Base-by-base conservation (phyloP, 2,888 invertebrate species). In the Erebia epiphron region DNA sequence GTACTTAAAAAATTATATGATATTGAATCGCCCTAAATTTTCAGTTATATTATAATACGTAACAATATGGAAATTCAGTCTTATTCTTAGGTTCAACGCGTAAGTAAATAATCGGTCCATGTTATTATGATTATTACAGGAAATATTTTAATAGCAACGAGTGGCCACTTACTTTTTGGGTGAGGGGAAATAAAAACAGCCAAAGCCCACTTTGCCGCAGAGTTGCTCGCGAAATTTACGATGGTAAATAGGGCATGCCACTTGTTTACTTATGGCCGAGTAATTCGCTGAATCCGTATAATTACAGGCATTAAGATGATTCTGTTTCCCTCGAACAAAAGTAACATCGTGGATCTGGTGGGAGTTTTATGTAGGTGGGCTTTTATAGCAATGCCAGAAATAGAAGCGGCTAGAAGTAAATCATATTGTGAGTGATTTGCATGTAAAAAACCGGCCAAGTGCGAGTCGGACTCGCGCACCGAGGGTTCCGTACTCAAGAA, bases 221-320 rank as follows among this genome's bases (percentile, higher is more conserved):
- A 61, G 58, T 50, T 66, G 54, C 63, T 66, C 68, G 74, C 77
- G 76, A 88, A 91, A 92, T 92, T 91, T 89, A 92, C 92, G 92
- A 90, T 91, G 90, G 89, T 90, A 90, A 92, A 91, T 91, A 91
- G 89, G 86, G 82, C 86, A 87, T 90, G 87, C 84, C 85, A 86
- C 88, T 88, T 91, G 91, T 91, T 92, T 91, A 92, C 91, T 92
- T 91, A 92, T 91, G 91, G 90, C 86, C 89, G 88, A 92, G 91
- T 92, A 93, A 93, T 93, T 93, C 93, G 84, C 75, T 78, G 88
- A 93, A 92, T 92, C 93, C 88, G 90, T 92, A 93, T 93, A 94
- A 94, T 94, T 93, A 92, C 92, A 79, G 84, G 92, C 86, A 93
- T 93, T 92, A 93, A 91, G 93, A 93, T 93, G 92, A 93, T 89